phyloP scores from a whole-genome alignment of 2,888 invertebrate species.

The Oscheius sp. region DNA sequence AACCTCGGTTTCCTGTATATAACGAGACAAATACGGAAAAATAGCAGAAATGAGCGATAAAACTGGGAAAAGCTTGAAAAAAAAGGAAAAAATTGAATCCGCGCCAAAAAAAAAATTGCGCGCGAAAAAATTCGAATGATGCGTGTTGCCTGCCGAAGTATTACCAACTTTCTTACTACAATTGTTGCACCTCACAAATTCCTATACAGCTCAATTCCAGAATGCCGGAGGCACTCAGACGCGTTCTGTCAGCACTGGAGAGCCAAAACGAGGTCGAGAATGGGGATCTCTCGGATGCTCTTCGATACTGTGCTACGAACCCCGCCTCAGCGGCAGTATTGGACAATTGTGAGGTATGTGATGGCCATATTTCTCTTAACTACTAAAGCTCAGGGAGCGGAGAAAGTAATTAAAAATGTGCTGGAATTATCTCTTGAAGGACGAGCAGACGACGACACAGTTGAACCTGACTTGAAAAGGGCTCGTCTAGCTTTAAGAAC shows the following conservation, averaged over 20 bases:
- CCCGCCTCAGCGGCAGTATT: neutral
- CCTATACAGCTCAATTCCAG: neutral
- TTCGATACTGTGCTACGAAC: slow-evolving; percentile 21
- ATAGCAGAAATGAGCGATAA: too few species aligned
- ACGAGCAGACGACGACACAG: slow-evolving; percentile 29
- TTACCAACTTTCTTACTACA: too few species aligned
- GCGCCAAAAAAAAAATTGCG: too few species aligned
- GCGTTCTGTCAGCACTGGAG: neutral
- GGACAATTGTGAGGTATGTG: slow-evolving; percentile 16
- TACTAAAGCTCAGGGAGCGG: neutral
- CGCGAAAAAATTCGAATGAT: too few species aligned
- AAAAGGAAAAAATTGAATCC: too few species aligned
- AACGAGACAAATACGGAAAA: too few species aligned
- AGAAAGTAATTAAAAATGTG: neutral
- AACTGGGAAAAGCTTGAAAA: too few species aligned
- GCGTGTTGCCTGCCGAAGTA: too few species aligned
- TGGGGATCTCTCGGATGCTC: slow-evolving; percentile 17
- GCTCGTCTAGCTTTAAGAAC: slow-evolving; percentile 39
- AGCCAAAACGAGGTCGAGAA: neutral
- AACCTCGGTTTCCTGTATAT: too few species aligned
- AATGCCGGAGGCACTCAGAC: slow-evolving; percentile 18
- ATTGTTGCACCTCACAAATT: too few species aligned
- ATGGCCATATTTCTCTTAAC: neutral
- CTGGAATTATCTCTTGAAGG: slow-evolving; percentile 34
- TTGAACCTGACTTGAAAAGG: slow-evolving; percentile 19